Evolutionary conservation across 2,888 invertebrate genomes (phyloP).

Genomic region (Hypomecis atomaria): DNA sequence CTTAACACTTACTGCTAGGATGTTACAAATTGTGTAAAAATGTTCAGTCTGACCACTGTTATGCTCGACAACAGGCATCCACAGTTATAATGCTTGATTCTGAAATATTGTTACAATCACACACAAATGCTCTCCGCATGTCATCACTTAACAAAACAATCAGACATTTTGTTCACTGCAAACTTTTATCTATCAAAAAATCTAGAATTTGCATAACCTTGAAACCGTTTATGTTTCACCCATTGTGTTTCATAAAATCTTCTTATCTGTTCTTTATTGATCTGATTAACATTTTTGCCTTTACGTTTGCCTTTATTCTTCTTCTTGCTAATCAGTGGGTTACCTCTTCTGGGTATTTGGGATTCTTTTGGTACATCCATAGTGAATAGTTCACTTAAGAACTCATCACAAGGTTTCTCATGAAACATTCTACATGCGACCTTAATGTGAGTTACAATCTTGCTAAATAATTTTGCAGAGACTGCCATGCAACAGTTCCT

Average conservation of each 20-base stretch:
- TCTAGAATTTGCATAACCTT: not conserved
- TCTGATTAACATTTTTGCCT: not conserved
- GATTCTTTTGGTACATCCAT: not conserved
- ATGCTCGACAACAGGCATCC: too few species aligned
- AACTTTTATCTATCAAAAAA: too few species aligned
- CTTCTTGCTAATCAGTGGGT: not conserved
- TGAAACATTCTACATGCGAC: conserved; percentile 50
- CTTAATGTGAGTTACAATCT: conserved; percentile 45
- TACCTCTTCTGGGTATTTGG: not conserved
- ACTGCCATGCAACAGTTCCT: conserved; percentile 74
- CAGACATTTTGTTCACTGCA: too few species aligned
- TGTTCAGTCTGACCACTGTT: too few species aligned
- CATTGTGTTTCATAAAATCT: not conserved
- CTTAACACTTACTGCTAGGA: too few species aligned
- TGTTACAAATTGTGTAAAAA: too few species aligned
- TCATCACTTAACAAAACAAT: too few species aligned
- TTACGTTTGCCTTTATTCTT: not conserved
- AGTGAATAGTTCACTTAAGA: conserved; percentile 47
- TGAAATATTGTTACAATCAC: too few species aligned
- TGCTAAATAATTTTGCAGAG: conserved; percentile 43
- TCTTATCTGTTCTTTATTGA: not conserved
- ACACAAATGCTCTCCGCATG: too few species aligned
- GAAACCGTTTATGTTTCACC: not conserved
- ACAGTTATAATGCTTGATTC: too few species aligned
- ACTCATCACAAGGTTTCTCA: conserved; percentile 39